Percentiles rank a stretch among this genome's conserved stretches.
Conservation (phyloP, 2,113 vertebrate species). For the Oxyruncus cristatus region DNA sequence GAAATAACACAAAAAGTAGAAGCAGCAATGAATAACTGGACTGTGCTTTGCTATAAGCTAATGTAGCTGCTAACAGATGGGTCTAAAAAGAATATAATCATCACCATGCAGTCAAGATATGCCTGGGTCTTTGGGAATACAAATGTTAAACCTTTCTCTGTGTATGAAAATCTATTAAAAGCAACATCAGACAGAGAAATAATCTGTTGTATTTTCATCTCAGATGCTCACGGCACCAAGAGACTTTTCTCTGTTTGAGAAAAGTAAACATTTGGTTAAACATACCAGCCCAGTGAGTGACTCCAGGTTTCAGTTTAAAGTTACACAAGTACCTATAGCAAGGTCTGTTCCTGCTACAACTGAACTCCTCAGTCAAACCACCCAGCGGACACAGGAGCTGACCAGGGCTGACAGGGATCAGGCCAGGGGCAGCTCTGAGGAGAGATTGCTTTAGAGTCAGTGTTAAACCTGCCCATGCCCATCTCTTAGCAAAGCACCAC, state of each 20-base stretch:
- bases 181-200: slow-evolving; percentile 1
- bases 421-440: neutral
- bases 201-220: neutral
- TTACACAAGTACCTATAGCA: neutral
- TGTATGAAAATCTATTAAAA: slow-evolving; percentile 41
- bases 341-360: neutral
- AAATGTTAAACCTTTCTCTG: neutral
- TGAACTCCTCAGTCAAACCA: neutral
- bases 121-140: neutral
- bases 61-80: neutral
- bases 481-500: neutral
- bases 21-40: neutral
- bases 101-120: neutral
- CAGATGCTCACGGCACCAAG: neutral
- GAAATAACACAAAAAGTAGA: neutral
- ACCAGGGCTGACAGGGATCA: neutral
- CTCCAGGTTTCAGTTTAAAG: neutral
- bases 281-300: neutral
- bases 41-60: neutral
- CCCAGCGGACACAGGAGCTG: neutral
- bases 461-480: neutral
- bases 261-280: slow-evolving; percentile 32
- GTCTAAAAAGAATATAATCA: neutral
- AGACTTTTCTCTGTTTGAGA: neutral
- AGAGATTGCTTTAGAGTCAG: neutral